Conservation (phyloP, 2,888 invertebrate species). For the Microctonus aethiopoides region DNA sequence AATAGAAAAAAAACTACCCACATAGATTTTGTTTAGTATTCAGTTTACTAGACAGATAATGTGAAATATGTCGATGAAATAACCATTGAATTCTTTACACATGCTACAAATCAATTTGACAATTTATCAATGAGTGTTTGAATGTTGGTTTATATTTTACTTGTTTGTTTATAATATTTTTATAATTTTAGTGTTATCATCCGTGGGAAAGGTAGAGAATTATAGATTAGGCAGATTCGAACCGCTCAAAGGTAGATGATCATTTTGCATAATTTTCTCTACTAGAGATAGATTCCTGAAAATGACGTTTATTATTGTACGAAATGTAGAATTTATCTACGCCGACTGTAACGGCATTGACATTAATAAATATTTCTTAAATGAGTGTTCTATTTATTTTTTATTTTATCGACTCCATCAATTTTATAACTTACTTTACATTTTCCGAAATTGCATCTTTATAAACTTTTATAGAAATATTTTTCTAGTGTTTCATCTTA, state of each 20-base stretch:
- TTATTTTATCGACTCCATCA: not conserved
- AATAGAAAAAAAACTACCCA: not conserved
- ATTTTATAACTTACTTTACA: not conserved
- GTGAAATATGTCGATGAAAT: not conserved
- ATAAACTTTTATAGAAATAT: not conserved
- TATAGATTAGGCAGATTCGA: not conserved
- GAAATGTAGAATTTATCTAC: not conserved
- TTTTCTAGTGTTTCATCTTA: not conserved
- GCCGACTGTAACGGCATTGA: not conserved
- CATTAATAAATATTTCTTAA: no score
- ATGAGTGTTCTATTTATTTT: not conserved
- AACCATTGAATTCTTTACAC: not conserved
- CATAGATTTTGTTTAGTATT: not conserved
- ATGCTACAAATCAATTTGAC: not conserved
- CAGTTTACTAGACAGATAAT: not conserved
- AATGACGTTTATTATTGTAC: not conserved
- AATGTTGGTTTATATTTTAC: no score
- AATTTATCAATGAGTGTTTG: no score
- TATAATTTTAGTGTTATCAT: not conserved
- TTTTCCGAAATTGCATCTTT: not conserved
- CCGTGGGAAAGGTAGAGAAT: not conserved
- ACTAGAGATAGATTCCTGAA: not conserved
- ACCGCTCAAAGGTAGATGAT: not conserved
- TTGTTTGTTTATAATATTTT: not conserved
- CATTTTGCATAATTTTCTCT: not conserved